A percentile compares a stretch with the other conserved stretches of the same genome.
These are phyloP conservation scores for Girardinichthys multiradiatus DNA, from an alignment of 2,113 vertebrate species.

Conservation along the genomic window DNA sequence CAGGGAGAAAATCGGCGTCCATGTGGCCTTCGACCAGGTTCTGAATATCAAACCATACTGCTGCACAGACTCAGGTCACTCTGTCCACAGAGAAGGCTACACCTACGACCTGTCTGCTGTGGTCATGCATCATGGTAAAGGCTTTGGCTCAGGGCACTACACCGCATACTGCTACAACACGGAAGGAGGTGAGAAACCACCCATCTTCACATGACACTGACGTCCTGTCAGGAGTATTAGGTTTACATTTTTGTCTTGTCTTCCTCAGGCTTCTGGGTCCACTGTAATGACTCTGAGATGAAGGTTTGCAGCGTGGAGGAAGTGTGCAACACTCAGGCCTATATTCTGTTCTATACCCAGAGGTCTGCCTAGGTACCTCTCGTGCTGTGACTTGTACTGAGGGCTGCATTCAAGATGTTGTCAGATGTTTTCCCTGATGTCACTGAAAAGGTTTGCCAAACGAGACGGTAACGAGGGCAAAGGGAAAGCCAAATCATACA, in stretches of 20 bases:
- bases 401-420: constrained; percentile 62
- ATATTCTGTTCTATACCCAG: constrained; percentile 99
- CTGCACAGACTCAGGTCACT: constrained; percentile 90
- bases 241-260: neutral
- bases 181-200: constrained; percentile 91
- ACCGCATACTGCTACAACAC: constrained; percentile 99
- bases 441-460: constrained; percentile 35
- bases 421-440: constrained; percentile 38
- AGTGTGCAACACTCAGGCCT: constrained; percentile 99
- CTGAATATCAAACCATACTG: constrained; percentile 98
- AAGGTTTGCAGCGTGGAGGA: constrained; percentile 99
- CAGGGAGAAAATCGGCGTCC: constrained; percentile 99
- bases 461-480: constrained; percentile 16
- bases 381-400: constrained; percentile 70
- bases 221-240: neutral
- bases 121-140: constrained; percentile 99
- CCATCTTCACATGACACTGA: no score
- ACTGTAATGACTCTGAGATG: constrained; percentile 99
- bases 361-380: constrained; percentile 88
- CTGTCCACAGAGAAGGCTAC: constrained; percentile 89
- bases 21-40: constrained; percentile 98
- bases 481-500: constrained; percentile 10
- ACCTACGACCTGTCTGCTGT: constrained; percentile 98
- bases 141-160: constrained; percentile 99
- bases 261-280: constrained; percentile 95